Evolutionary conservation across 2,113 vertebrate genomes (phyloP), one percentile per base, ranked within the genome.

Genomic region (Geococcyx californianus): DNA sequence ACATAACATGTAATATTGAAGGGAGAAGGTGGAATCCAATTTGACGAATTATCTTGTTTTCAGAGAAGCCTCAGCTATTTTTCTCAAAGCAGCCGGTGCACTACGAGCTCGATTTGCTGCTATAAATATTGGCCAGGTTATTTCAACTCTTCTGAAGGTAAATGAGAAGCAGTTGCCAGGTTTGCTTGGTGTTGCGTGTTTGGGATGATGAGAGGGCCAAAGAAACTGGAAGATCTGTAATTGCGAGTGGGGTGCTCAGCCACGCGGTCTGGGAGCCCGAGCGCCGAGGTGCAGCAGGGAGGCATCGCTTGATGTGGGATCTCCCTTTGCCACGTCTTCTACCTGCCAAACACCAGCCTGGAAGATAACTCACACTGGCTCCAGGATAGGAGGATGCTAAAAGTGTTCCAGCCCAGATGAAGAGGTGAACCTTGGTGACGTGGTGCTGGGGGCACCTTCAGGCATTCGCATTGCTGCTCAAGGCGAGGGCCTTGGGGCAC

Each of bases 21-120:
- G 49, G 17, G 14, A 54, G 34, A 70, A 82, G 47, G 44, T 84
- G 79, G 20, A 94, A 84, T 73, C 79, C 82, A 62, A 34, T 86
- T 34, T 90, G 75, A 77, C 83, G 51, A 93, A 84, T 60, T 82
- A 79, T 91, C 24, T 49, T 5, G 5, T 44, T 74, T 85, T 90
- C 64, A 28, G 91, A 63, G 88, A 89, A 95, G 42, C 81, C 78
- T 89, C 87, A 85, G 70, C 87, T 93, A 10, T 95, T 95, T 90
- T 93, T 90, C 87, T 79, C 67, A 70, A 85, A 79, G 84, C 90
- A 81, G 66, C 23, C 8, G 1, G 33, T 70, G 60, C 38, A 26
- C 58, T 82, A 8, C 62, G n/a, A 38, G 59, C 75, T 67, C 54
- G 62, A 38, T 90, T 51, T 76, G 84, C 94, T 95, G 79, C 85